A percentile compares a stretch with the other conserved stretches of the same genome.
Evolutionary conservation across 2,113 vertebrate genomes (phyloP).

Genomic region (Cynoglossus semilaevis): DNA sequence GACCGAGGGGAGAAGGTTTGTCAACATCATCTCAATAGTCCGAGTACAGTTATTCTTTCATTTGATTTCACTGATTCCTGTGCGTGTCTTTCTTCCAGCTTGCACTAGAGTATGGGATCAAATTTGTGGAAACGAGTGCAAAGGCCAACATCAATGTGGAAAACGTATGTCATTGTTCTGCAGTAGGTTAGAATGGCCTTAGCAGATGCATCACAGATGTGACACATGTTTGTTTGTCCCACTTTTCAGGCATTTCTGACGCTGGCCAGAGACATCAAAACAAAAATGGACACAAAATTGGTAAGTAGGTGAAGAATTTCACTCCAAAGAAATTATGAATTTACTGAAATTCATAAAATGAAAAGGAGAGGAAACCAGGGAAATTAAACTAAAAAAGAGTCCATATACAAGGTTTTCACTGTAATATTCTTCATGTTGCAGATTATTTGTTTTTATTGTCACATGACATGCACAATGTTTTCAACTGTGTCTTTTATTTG

Average conservation of each 20-base stretch:
- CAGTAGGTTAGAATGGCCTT: background rate
- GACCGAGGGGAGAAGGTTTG: conserved; percentile 88
- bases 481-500: too few relatives aligned
- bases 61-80: too few relatives aligned
- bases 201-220: background rate
- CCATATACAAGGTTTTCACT: too few relatives aligned
- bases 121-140: conserved; percentile 98
- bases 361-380: too few relatives aligned
- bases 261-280: conserved; percentile 98
- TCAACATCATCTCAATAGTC: too few relatives aligned
- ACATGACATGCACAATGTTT: too few relatives aligned
- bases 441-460: too few relatives aligned
- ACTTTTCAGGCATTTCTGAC: conserved; percentile 88
- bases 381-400: too few relatives aligned
- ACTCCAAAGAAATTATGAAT: too few relatives aligned
- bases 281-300: conserved; percentile 99
- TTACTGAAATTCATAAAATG: too few relatives aligned
- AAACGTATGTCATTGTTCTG: conserved; percentile 79
- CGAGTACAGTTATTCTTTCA: too few relatives aligned
- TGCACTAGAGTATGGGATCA: conserved; percentile 91
- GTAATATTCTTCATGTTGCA: too few relatives aligned
- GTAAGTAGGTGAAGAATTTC: conserved; percentile 70
- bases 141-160: conserved; percentile 99
- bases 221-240: background rate
- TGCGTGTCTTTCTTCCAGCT: conserved; percentile 79